phyloP scores from a whole-genome alignment of 2,113 vertebrate species.

The Eptatretus burgeri region DNA sequence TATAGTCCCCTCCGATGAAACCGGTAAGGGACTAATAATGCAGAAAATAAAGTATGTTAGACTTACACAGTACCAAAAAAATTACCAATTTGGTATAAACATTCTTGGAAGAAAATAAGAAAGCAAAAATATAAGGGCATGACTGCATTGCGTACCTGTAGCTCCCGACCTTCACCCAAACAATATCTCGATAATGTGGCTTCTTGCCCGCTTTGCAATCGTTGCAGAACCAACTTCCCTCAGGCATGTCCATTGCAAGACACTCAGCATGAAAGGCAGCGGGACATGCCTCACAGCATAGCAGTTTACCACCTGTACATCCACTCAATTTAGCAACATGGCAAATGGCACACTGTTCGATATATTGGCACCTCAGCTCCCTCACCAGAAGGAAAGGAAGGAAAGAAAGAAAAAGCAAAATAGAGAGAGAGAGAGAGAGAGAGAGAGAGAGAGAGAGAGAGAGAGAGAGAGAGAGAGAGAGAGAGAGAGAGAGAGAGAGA shows the following conservation, averaged over 20 bases:
- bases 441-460: no score
- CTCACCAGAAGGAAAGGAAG: background rate
- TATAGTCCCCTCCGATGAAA: no score
- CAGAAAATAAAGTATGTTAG: no score
- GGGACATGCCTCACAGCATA: conserved; percentile 91
- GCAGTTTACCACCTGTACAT: conserved; percentile 56
- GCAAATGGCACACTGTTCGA: background rate
- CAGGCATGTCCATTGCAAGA: conserved; percentile 87
- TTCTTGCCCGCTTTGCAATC: conserved; percentile 89
- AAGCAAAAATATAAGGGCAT: no score
- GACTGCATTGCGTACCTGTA: conserved; percentile 39
- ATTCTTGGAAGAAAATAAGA: no score
- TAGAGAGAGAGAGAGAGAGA: no score
- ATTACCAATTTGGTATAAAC: no score
- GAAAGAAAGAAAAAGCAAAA: no score
- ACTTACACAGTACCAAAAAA: no score
- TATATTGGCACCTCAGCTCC: background rate
- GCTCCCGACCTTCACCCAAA: conserved; percentile 91
- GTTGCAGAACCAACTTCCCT: conserved; percentile 95
- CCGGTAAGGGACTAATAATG: no score
- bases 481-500: no score
- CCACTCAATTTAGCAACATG: background rate
- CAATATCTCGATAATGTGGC: conserved; percentile 68
- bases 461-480: no score
- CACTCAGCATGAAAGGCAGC: conserved; percentile 91